Conservation (phyloP, 1,140 invertebrate genomes). For the Sitodiplosis mosellana region DNA sequence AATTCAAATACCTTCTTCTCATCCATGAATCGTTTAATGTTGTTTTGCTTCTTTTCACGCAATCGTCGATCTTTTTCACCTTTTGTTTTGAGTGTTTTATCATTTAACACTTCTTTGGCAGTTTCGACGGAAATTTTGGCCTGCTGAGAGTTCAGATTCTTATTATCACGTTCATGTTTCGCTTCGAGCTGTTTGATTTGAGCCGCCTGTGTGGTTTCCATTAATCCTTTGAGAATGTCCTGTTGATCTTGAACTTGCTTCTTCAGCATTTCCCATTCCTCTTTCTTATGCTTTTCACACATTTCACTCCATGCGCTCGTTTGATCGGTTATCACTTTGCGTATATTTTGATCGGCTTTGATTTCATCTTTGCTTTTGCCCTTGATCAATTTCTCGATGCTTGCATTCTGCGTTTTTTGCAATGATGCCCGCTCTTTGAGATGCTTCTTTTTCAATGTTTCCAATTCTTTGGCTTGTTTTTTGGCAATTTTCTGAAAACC, state of each 20-base stretch:
- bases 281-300: conserved; percentile 70
- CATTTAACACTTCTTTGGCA: conserved; percentile 82
- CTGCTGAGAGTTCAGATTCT: conserved; percentile 90
- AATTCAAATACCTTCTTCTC: conserved; percentile 51
- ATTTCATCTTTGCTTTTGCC: conserved; percentile 75
- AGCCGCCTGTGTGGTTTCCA: conserved; percentile 60
- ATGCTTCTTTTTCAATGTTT: conserved; percentile 79
- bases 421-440: conserved; percentile 79
- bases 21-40: conserved; percentile 97
- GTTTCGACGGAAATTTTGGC: conserved; percentile 95
- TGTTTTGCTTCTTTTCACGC: conserved; percentile 95
- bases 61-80: conserved; percentile 87
- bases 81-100: conserved; percentile 93
- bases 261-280: conserved; percentile 75
- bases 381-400: conserved; percentile 88
- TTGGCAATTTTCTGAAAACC: conserved; percentile 84
- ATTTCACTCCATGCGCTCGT: conserved; percentile 88
- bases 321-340: conserved; percentile 71
- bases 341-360: conserved; percentile 55
- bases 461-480: conserved; percentile 92
- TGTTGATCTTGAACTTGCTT: conserved; percentile 71
- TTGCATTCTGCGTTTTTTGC: conserved; percentile 87
- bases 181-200: conserved; percentile 83
- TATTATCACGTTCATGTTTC: conserved; percentile 83
- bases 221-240: conserved; percentile 66